Conservation (phyloP, 2,888 invertebrate species). For the Aphodius granarius region DNA sequence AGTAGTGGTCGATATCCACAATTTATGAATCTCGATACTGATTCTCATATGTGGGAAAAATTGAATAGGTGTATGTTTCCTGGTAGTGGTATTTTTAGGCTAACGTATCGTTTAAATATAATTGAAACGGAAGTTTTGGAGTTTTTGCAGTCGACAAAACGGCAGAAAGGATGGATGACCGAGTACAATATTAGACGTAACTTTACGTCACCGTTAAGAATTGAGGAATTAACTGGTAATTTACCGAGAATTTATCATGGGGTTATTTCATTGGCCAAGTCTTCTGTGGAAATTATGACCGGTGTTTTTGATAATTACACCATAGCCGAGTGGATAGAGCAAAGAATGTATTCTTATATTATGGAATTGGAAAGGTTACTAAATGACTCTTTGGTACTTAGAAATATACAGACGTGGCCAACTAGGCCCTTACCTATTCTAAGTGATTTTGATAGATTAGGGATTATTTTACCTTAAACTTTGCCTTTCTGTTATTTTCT, state of each 20-base stretch:
- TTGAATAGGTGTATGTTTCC: slow-evolving; percentile 66
- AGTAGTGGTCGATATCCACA: slow-evolving; percentile 45
- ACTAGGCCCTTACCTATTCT: slow-evolving; percentile 61
- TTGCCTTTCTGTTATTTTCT: slow-evolving; percentile 1
- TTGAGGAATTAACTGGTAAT: slow-evolving; percentile 63
- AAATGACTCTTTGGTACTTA: slow-evolving; percentile 56
- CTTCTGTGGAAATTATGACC: slow-evolving; percentile 59
- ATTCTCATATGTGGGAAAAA: slow-evolving; percentile 65
- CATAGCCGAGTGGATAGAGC: slow-evolving; percentile 68
- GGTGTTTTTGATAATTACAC: slow-evolving; percentile 64
- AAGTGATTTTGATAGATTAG: slow-evolving; percentile 54
- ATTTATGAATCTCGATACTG: slow-evolving; percentile 62
- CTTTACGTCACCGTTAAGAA: slow-evolving; percentile 67
- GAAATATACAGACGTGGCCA: slow-evolving; percentile 61
- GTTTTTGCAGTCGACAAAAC: slow-evolving; percentile 47
- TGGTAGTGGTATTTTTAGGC: slow-evolving; percentile 59
- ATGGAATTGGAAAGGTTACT: slow-evolving; percentile 59
- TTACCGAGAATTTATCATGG: slow-evolving; percentile 62
- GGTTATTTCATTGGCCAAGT: slow-evolving; percentile 57
- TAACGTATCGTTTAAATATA: slow-evolving; percentile 54
- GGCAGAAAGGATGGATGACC: slow-evolving; percentile 66
- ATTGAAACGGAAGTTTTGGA: slow-evolving; percentile 53
- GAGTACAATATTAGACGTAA: slow-evolving; percentile 69
- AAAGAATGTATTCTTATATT: slow-evolving; percentile 62
- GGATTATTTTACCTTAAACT: slow-evolving; percentile 43